Base-by-base conservation (phyloP, 1,140 invertebrate species). In the Prorops nasuta region DNA sequence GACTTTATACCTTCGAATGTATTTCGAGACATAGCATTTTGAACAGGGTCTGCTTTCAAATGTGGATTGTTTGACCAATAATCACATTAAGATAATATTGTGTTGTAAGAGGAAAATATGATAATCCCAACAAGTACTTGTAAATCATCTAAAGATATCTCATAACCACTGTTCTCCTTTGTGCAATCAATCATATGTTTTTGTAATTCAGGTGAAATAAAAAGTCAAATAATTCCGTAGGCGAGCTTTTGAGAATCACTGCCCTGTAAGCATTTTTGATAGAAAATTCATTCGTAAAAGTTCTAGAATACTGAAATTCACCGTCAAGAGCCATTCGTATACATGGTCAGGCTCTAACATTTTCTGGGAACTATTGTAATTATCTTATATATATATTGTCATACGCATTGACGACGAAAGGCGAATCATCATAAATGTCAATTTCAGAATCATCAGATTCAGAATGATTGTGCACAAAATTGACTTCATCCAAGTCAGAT, bases 51-150 rank as follows among this genome's bases (percentile, higher is more conserved):
- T n/a, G 32, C 44, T 3, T 31, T 34, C 24, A 50, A 54, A 17
- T 22, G 41, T 10, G 49, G 45, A 52, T 54, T 48, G 2, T 1
- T 15, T 32, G 51, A 58, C 51, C 51, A 54, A 34, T 57, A 57
- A 24, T 57, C 43, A 44, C 47, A 32, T 17, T 57, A 44, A 42
- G 48, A 51, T 18, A 47, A 38, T 36, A 47, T 50, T 44, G 37
- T 51, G 31, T 55, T 46, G 35, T 39, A 51, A 19, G 49, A 51
- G 21, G n/a, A 18, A 1, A 50, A 8, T 3, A 35, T n/a, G 6
- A 35, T 35, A 9, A 49, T 49, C 24, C 49, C 22, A 34, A 42
- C 32, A 17, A 49, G 49, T 18, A 34, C 44, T 49, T 44, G 36
- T n/a, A 49, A 21, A 36, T 45, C 45, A 19, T 16, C 17, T 14